Percentiles rank a stretch among this genome's conserved stretches.
These are phyloP conservation scores for Hyperoplus lanceolatus DNA, from an alignment of 2,797 vertebrate species.

Conservation along the genomic window DNA sequence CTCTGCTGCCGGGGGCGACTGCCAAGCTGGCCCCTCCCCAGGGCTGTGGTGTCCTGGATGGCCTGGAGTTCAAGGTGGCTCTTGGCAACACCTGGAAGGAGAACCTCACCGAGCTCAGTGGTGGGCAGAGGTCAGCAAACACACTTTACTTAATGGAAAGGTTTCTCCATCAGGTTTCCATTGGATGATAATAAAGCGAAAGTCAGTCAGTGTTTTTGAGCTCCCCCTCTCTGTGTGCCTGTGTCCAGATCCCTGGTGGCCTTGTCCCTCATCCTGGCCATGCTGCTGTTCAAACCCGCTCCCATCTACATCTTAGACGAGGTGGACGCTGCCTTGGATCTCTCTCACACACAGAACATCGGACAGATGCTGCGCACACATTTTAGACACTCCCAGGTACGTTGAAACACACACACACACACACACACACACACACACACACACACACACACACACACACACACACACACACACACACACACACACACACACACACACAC, in stretches of 20 bases:
- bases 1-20: conserved; percentile 92
- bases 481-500: no score
- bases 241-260: conserved; percentile 93
- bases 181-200: no score
- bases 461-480: no score
- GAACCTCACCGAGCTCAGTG: conserved; percentile 96
- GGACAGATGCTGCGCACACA: conserved; percentile 96
- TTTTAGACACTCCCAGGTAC: conserved; percentile 94
- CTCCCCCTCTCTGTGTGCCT: background rate
- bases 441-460: no score
- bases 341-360: conserved; percentile 98
- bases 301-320: conserved; percentile 98
- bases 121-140: conserved; percentile 92
- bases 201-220: background rate
- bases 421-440: no score
- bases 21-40: conserved; percentile 90
- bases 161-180: background rate
- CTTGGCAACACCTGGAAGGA: conserved; percentile 97
- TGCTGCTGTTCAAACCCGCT: conserved; percentile 97
- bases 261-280: conserved; percentile 95
- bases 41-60: conserved; percentile 84
- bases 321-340: conserved; percentile 97
- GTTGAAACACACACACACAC: background rate
- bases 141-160: background rate
- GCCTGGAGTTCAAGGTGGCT: conserved; percentile 95